Evolutionary conservation across 2,888 invertebrate species (phyloP), one percentile per base, ranked within the genome.

Genomic region (Chironomus tentans): DNA sequence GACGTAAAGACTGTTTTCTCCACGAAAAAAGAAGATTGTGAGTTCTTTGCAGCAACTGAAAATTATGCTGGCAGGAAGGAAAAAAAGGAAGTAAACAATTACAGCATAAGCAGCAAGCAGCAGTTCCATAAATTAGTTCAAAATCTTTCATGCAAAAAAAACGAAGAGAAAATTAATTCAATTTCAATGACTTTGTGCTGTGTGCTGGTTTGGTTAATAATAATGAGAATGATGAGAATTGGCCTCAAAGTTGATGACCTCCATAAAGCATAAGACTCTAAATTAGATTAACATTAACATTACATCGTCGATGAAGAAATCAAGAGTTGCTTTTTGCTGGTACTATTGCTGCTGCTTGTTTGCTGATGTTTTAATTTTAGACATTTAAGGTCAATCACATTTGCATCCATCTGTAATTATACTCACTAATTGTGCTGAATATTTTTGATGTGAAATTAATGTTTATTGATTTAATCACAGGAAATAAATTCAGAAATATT

Each of bases 161-260:
- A 22, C 13, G 21, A 62, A 12, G 3, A 62, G 62, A 62, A 62
- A 21, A 15, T 18, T 62, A 12, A 62, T 24, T 65, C 65, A 21
- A 65, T 13, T 65, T 21, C 24, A 65, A 65, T 65, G 38, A 38
- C 38, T 38, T 38, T 38, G 38, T 38, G 38, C n/a, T 21, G 18
- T 7, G 7, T 18, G 13, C 65, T 13, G 22, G 21, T 22, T 65
- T 65, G 24, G 24, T 21, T 21, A 13, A 21, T 24, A 65, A 24
- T 24, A 21, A 24, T 24, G 65, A 21, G 65, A 56, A 56, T 56
- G 56, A 65, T 65, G 21, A 65, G 24, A 65, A 65, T 65, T 65
- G 65, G 65, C 65, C 65, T 65, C 65, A 65, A 65, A 65, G 7
- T 56, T 65, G 65, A 3, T 65, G 65, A 65, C 65, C 65, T 65